Base-by-base conservation (phyloP, 2,797 vertebrate genomes). In the Sebastes itinus region DNA sequence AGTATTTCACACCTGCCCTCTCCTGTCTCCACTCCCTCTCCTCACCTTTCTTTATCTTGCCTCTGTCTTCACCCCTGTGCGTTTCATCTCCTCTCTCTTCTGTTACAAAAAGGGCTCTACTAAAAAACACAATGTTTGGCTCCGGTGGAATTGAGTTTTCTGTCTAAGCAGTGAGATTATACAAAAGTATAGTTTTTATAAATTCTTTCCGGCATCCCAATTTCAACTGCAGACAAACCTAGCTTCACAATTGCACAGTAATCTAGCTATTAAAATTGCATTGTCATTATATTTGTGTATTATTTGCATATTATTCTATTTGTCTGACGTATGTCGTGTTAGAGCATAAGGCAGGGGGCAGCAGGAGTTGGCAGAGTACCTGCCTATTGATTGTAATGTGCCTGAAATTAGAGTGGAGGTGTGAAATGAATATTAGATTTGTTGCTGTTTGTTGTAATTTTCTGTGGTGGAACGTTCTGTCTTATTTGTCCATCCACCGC, bases 401-500 rank as follows among this genome's bases (percentile, higher is more conserved):
- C 61, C 82, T 90, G 78, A 68, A 92, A 89, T 85, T 56, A 90
- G 55, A 82, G 72, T 13, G 65, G 78, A 89, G 87, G 75, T 86
- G 92, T 88, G 87, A 91, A 91, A 87, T 85, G 70, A 86, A 89
- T 85, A 80, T 87, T 85, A 87, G 83, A 91, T 90, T 87, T 88
- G 90, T 81, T 84, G 79, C 61, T 52, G 64, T 82, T 90, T 38
- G 73, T 71, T 84, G 80, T 86, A 77, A 83, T 89, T 83, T 81
- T 79, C 88, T 65, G 82, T 1, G 64, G 20, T 5, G 72, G 25
- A 49, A 46, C 52, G 18, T 55, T 78, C 61, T 13, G 65, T 85
- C 88, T 83, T 56, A 73, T 93, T 83, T 71, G 80, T 81, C 70
- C 30, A 1, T 80, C 78, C 49, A 4, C 16, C 13, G 10, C 25